Evolutionary conservation across 1,140 invertebrate species (phyloP).

Genomic region (Dreissena polymorpha): DNA sequence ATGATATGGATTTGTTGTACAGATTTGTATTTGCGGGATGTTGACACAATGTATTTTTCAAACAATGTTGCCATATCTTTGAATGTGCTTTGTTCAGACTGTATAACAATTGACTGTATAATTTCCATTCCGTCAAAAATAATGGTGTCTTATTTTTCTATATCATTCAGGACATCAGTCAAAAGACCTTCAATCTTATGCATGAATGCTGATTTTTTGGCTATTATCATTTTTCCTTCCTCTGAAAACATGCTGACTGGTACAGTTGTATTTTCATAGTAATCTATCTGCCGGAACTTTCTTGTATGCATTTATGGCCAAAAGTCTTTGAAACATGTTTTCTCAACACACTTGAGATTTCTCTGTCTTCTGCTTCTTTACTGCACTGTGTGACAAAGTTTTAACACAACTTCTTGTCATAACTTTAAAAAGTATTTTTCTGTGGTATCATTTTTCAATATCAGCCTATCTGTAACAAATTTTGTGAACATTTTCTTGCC

Average conservation of each 20-base stretch:
- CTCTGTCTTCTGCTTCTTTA: too few species aligned
- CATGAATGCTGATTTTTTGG: neutral
- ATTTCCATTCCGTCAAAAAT: neutral
- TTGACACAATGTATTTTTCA: neutral
- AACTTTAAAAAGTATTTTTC: too few species aligned
- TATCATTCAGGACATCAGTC: neutral
- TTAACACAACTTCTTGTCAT: too few species aligned
- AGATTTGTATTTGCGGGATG: neutral
- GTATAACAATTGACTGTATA: neutral
- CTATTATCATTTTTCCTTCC: constrained; percentile 1
- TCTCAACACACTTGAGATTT: too few species aligned
- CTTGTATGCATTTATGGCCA: constrained; percentile 7
- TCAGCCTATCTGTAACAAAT: too few species aligned
- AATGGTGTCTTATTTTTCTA: neutral
- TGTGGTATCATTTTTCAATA: too few species aligned
- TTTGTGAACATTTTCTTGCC: too few species aligned
- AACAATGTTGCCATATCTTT: neutral
- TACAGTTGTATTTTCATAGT: constrained; percentile 10
- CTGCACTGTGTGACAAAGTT: too few species aligned
- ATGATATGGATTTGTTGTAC: neutral
- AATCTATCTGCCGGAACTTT: neutral
- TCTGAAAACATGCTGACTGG: neutral
- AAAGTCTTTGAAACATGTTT: neutral
- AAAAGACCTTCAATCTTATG: neutral
- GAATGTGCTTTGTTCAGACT: neutral